Conservation (phyloP, 2,888 invertebrate genomes). For the Cantharis rufa region DNA sequence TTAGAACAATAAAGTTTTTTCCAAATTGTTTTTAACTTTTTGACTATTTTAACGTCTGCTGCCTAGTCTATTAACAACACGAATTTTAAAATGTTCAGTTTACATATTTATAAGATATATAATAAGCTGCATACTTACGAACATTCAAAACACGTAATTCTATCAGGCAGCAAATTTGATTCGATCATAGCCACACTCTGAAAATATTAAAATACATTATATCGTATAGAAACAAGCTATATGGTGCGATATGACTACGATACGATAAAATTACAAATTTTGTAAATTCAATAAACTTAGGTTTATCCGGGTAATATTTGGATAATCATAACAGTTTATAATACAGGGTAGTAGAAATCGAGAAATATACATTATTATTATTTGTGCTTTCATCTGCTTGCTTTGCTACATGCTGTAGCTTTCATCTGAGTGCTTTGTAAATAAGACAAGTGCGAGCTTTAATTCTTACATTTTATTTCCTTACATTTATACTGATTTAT, state of each 20-base stretch:
- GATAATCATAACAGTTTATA: not conserved
- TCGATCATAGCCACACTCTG: constrained; percentile 97
- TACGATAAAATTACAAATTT: not conserved
- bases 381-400: too few species aligned
- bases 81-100: not conserved
- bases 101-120: not conserved
- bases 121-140: constrained; percentile 62
- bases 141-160: constrained; percentile 79
- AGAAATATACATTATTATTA: too few species aligned
- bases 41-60: too few species aligned
- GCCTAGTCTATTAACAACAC: not conserved
- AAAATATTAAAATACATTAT: constrained; percentile 48
- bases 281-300: not conserved
- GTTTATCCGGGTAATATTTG: not conserved
- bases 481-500: too few species aligned
- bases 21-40: too few species aligned
- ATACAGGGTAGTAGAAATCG: too few species aligned
- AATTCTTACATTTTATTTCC: too few species aligned
- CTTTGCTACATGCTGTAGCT: too few species aligned
- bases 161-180: constrained; percentile 83
- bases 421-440: too few species aligned
- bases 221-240: not conserved
- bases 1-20: too few species aligned
- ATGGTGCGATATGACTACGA: not conserved
- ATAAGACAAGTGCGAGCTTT: too few species aligned